A percentile compares a stretch with the other conserved stretches of the same genome.
Conservation (phyloP, 1,140 invertebrate species). For the Globodera rostochiensis region DNA sequence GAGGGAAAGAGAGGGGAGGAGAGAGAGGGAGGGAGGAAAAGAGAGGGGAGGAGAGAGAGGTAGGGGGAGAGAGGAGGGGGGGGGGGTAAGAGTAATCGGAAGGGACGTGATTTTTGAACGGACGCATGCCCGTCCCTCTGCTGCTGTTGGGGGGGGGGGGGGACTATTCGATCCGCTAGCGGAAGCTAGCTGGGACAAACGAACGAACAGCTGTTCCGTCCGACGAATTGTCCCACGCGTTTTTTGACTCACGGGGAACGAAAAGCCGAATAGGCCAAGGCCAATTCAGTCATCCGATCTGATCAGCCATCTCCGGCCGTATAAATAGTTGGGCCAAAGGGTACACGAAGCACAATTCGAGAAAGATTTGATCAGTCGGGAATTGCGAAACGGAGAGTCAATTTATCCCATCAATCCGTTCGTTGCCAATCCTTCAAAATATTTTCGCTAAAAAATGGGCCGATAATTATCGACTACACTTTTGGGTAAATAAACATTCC, state of each 20-base stretch:
- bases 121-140: too few species aligned
- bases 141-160: too few species aligned
- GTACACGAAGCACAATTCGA: neutral
- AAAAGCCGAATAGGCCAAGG: neutral
- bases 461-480: neutral
- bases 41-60: too few species aligned
- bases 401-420: neutral
- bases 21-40: too few species aligned
- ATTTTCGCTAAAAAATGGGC: neutral
- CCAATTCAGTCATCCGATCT: neutral
- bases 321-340: neutral
- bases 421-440: neutral
- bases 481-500: neutral
- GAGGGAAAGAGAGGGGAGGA: too few species aligned
- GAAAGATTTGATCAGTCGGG: neutral
- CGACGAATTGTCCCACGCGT: neutral
- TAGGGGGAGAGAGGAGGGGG: too few species aligned
- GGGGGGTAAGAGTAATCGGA: too few species aligned
- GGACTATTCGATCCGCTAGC: neutral
- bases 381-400: neutral
- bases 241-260: neutral
- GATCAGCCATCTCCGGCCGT: neutral
- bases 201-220: neutral
- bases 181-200: too few species aligned
- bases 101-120: too few species aligned